Evolutionary conservation across 2,888 invertebrate species (phyloP).

Genomic region (Schizaphis graminum): DNA sequence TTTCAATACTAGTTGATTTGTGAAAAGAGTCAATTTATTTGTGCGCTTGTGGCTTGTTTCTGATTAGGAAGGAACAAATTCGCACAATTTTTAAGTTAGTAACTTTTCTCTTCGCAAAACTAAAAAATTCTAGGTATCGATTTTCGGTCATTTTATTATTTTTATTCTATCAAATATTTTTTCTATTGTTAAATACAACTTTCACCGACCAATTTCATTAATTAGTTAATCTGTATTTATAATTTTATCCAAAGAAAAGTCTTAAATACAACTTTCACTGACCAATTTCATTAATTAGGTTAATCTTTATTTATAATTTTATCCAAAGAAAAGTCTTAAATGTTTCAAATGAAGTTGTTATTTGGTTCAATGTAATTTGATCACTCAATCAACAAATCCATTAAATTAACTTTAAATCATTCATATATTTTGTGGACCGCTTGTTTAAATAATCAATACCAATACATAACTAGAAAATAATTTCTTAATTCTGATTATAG

Average conservation of each 20-base stretch:
- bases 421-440: not conserved
- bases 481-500: not conserved
- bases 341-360: not conserved
- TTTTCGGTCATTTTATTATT: too few species aligned
- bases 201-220: not conserved
- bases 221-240: not conserved
- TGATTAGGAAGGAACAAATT: too few species aligned
- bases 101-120: too few species aligned
- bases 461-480: not conserved
- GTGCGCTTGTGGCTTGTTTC: too few species aligned
- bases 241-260: not conserved
- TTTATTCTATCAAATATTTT: too few species aligned
- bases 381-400: not conserved
- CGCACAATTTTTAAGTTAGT: too few species aligned
- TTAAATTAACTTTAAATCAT: constrained; percentile 20
- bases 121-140: too few species aligned
- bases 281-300: not conserved
- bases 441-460: constrained; percentile 21
- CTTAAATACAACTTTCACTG: not conserved
- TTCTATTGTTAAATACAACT: too few species aligned
- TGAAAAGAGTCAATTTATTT: too few species aligned
- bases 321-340: not conserved
- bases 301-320: not conserved
- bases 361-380: not conserved
- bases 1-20: too few species aligned